These are phyloP conservation scores for Choreutis nemorana DNA, from an alignment of 2,888 invertebrate species.

Conservation along the genomic window DNA sequence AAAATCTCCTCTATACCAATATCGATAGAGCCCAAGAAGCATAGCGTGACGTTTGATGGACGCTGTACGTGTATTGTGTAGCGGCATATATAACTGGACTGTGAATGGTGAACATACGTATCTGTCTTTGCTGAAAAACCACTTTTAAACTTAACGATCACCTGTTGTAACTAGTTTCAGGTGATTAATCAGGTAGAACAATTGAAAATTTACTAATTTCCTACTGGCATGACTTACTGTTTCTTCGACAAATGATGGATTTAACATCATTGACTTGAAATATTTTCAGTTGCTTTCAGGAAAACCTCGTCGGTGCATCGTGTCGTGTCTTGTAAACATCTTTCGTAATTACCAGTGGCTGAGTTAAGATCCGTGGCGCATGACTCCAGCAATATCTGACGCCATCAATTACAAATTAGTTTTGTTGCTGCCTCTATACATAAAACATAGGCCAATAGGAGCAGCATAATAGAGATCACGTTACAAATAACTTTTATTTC, in stretches of 20 bases:
- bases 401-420: constrained; percentile 57
- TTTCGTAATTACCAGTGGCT: constrained; percentile 36
- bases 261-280: no score
- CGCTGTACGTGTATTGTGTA: constrained; percentile 48
- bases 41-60: no score
- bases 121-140: constrained; percentile 35
- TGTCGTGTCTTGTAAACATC: no score
- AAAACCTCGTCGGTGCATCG: no score
- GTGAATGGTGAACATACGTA: constrained; percentile 54
- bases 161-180: not conserved
- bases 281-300: no score
- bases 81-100: constrained; percentile 63
- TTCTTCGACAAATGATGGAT: no score
- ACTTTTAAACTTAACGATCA: constrained; percentile 13
- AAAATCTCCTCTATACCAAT: no score
- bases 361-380: constrained; percentile 38
- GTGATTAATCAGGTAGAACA: no score
- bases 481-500: constrained; percentile 1
- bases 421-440: constrained; percentile 34
- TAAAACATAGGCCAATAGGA: constrained; percentile 1
- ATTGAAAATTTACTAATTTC: no score
- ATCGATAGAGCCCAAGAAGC: no score
- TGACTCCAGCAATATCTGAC: constrained; percentile 29
- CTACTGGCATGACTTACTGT: no score
- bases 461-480: not conserved